phyloP scores from a whole-genome alignment of 30 jellyfish, hydroid and myxozoan genomes.

The Hydractinia echinata region DNA sequence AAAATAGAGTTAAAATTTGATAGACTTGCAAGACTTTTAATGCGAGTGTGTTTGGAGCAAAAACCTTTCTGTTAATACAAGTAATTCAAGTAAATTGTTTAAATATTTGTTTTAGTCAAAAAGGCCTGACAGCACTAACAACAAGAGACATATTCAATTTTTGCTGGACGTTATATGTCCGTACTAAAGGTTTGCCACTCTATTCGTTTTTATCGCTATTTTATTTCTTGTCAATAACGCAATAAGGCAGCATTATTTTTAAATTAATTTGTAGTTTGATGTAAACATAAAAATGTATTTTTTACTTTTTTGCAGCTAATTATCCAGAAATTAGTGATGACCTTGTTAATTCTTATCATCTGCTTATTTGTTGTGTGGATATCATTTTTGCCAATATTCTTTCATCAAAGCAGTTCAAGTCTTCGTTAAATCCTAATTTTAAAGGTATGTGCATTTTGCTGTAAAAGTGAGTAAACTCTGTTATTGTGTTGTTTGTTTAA shows the following conservation, averaged over 20 bases:
- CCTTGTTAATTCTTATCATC: slow-evolving; percentile 84
- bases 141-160: slow-evolving; percentile 58
- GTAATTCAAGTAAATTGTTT: too few relatives aligned
- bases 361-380: slow-evolving; percentile 92
- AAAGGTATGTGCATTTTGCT: slow-evolving; percentile 41
- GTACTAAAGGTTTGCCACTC: slow-evolving; percentile 76
- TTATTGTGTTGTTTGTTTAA: neutral
- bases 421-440: slow-evolving; percentile 55
- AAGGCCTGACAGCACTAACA: slow-evolving; percentile 1
- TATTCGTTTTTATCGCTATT: too few relatives aligned
- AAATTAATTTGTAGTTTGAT: neutral
- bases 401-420: slow-evolving; percentile 53
- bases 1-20: too few relatives aligned
- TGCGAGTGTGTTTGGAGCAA: too few relatives aligned
- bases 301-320: slow-evolving; percentile 41
- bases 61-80: too few relatives aligned
- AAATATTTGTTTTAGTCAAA: too few relatives aligned
- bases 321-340: slow-evolving; percentile 96
- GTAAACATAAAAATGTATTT: neutral
- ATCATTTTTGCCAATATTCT: slow-evolving; percentile 60
- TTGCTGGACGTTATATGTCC: slow-evolving; percentile 81
- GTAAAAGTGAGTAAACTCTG: neutral
- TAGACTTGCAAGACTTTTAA: too few relatives aligned
- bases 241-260: neutral
- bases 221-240: too few relatives aligned